phyloP scores from a whole-genome alignment of 2,797 vertebrate species.

The Spea hammondii region DNA sequence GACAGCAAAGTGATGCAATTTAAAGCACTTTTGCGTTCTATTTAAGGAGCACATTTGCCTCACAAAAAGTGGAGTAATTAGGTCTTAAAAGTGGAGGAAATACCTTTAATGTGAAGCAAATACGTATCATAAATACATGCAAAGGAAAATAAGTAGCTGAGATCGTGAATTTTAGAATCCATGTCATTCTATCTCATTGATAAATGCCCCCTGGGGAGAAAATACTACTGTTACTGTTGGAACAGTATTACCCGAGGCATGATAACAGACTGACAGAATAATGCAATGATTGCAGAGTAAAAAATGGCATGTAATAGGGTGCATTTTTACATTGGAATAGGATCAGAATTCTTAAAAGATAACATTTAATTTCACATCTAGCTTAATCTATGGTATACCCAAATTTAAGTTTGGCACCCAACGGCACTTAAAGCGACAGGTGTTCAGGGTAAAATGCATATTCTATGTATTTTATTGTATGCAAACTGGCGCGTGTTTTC shows the following conservation, averaged over 20 bases:
- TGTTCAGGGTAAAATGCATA: too few relatives aligned
- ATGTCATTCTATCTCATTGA: constrained; percentile 24
- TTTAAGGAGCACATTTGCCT: constrained; percentile 34
- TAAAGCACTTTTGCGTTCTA: constrained; percentile 41
- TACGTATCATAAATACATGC: constrained; percentile 1
- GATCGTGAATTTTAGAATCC: constrained; percentile 9
- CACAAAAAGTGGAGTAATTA: constrained; percentile 37
- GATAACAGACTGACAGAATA: constrained; percentile 26
- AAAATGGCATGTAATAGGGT: neutral
- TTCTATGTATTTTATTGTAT: too few relatives aligned
- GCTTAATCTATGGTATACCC: too few relatives aligned
- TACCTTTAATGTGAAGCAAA: constrained; percentile 34
- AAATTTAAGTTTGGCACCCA: too few relatives aligned
- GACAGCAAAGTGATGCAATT: constrained; percentile 37
- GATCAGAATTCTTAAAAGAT: too few relatives aligned
- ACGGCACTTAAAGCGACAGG: too few relatives aligned
- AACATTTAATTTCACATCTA: too few relatives aligned
- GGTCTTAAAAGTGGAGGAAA: constrained; percentile 30
- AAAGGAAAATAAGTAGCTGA: neutral
- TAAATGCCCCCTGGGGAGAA: constrained; percentile 32
- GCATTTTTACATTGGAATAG: neutral
- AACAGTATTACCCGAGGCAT: constrained; percentile 3
- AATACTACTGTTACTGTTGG: constrained; percentile 9
- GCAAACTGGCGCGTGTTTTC: too few relatives aligned
- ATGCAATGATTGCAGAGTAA: constrained; percentile 12